These are phyloP conservation scores for Alloscopus bannaensis DNA, from an alignment of 2,888 invertebrate species.

Conservation along the genomic window DNA sequence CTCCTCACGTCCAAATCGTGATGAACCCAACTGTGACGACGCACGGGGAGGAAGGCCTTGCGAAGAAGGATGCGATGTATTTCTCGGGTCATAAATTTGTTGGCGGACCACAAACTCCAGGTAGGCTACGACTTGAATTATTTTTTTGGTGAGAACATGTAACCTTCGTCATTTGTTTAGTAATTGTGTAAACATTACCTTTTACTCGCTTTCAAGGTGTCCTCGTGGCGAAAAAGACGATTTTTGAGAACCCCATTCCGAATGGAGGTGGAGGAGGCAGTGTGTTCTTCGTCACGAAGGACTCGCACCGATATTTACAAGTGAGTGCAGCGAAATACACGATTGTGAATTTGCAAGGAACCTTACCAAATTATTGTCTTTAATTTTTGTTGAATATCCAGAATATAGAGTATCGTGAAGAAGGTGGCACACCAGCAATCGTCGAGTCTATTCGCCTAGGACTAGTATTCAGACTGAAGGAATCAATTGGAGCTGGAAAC, in stretches of 20 bases:
- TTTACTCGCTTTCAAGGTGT: conserved; percentile 77
- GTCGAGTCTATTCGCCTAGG: conserved; percentile 90
- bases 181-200: too few species aligned
- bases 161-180: too few species aligned
- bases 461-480: conserved; percentile 89
- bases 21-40: conserved; percentile 84
- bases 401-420: conserved; percentile 82
- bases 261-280: conserved; percentile 79
- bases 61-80: conserved; percentile 92
- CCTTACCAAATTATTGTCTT: conserved; percentile 7
- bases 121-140: conserved; percentile 74
- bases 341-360: conserved; percentile 2
- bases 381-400: conserved; percentile 73
- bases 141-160: too few species aligned
- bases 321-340: conserved; percentile 74
- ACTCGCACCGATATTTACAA: conserved; percentile 77
- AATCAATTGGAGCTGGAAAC: conserved; percentile 84
- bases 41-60: conserved; percentile 80
- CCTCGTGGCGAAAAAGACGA: conserved; percentile 80
- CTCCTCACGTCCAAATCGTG: conserved; percentile 85
- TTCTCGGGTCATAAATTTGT: conserved; percentile 94
- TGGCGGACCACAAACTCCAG: conserved; percentile 92
- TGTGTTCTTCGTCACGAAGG: conserved; percentile 78
- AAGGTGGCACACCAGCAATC: conserved; percentile 84
- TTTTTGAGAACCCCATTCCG: conserved; percentile 78